Percentiles rank a stretch among this genome's conserved stretches.
Conservation (phyloP, 2,113 vertebrate species). For the Elgaria multicarinata region DNA sequence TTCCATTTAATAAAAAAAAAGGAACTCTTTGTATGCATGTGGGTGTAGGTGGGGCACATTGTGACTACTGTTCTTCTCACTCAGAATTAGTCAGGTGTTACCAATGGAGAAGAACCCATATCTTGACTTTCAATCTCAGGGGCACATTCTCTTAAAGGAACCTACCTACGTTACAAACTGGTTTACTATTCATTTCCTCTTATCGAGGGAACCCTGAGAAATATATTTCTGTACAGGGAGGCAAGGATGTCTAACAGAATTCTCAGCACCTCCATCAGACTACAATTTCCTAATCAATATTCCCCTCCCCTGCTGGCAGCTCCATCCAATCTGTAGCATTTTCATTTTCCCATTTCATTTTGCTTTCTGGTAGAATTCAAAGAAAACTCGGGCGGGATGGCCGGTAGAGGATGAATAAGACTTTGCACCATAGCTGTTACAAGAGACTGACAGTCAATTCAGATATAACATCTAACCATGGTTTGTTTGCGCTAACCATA, state of each 20-base stretch:
- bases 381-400: not conserved
- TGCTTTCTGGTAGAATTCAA: not conserved
- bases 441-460: not conserved
- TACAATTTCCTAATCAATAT: not conserved
- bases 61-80: constrained; percentile 29
- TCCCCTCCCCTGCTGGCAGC: not conserved
- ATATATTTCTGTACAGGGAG: not conserved
- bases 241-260: not conserved
- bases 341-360: not conserved
- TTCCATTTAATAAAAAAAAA: constrained; percentile 25
- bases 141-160: too few relatives aligned
- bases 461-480: not conserved
- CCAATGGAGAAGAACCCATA: constrained; percentile 30
- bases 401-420: not conserved
- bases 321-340: too few relatives aligned
- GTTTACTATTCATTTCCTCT: not conserved
- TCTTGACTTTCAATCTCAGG: not conserved
- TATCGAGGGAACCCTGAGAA: not conserved
- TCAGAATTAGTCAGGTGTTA: not conserved
- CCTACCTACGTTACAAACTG: not conserved
- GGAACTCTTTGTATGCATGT: constrained; percentile 29
- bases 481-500: not conserved
- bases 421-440: not conserved
- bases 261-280: not conserved
- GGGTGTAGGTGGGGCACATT: not conserved